Percentiles rank a stretch among this genome's conserved stretches.
phyloP scores from a whole-genome alignment of 1,140 invertebrate genomes.

The Heliconius himera region DNA sequence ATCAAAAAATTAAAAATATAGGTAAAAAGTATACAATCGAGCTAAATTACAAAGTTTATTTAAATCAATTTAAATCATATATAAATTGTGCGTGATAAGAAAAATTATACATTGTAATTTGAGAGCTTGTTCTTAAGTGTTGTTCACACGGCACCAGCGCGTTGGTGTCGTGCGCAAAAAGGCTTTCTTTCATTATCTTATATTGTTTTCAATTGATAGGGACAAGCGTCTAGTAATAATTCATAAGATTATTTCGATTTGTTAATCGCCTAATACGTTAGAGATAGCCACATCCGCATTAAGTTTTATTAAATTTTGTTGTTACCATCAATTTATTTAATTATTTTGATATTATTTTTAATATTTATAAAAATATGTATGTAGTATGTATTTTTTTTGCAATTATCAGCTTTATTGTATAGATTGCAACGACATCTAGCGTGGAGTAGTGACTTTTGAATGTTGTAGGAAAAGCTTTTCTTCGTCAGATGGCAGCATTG shows the following conservation, averaged over 20 bases:
- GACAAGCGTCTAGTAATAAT: not conserved
- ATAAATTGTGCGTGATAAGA: no score
- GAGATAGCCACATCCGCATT: not conserved
- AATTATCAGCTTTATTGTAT: not conserved
- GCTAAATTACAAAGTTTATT: no score
- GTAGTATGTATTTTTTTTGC: not conserved
- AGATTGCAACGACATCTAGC: slow-evolving; percentile 2
- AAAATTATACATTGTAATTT: not conserved
- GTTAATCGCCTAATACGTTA: not conserved
- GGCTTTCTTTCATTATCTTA: slow-evolving; percentile 59
- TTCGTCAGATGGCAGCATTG: not conserved
- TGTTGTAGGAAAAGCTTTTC: not conserved
- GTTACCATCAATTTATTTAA: no score
- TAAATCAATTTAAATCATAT: no score
- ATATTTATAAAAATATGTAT: no score
- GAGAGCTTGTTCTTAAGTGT: slow-evolving; percentile 55
- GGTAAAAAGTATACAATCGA: no score
- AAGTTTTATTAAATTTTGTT: not conserved
- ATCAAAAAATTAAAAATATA: no score
- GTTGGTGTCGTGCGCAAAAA: slow-evolving; percentile 62
- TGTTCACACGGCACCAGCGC: slow-evolving; percentile 57
- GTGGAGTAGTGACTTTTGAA: not conserved
- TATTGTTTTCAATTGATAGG: slow-evolving; percentile 39
- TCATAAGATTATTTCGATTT: not conserved
- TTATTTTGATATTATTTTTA: no score